Conservation (phyloP, 1,140 invertebrate genomes). For the Rhizoglyphus robini region DNA sequence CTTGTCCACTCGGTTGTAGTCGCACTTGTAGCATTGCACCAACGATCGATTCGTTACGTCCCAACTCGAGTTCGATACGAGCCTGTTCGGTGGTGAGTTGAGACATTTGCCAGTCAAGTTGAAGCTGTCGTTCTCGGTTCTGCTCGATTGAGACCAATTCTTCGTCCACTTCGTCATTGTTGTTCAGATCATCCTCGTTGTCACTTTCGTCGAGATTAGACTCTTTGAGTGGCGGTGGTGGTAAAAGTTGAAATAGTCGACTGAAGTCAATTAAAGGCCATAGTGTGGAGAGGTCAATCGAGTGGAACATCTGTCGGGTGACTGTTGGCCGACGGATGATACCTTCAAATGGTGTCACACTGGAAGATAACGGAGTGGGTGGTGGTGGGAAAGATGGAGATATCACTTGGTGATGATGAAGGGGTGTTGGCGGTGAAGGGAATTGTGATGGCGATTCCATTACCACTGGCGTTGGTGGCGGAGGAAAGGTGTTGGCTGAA, state of each 20-base stretch:
- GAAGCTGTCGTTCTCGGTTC: not conserved
- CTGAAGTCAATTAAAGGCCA: conserved; percentile 8
- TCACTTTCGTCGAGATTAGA: not conserved
- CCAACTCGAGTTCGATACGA: not conserved
- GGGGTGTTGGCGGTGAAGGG: not conserved
- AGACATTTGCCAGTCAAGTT: not conserved
- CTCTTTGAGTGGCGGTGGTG: not conserved
- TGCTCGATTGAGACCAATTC: conserved; percentile 1
- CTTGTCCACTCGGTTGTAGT: not conserved
- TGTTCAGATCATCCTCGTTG: not conserved
- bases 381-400: not conserved
- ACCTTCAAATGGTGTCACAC: not conserved
- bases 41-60: not conserved
- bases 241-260: not conserved
- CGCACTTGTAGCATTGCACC: not conserved
- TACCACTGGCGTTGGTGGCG: not conserved
- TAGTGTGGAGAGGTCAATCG: not conserved
- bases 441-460: not conserved
- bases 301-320: not conserved
- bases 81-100: not conserved
- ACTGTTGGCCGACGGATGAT: too few species aligned
- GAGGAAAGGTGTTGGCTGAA: not conserved
- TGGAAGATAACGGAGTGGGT: not conserved
- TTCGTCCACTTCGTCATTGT: conserved; percentile 1
- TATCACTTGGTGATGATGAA: not conserved